Conservation (phyloP, 2,113 vertebrate species). For the Thermophis baileyi region DNA sequence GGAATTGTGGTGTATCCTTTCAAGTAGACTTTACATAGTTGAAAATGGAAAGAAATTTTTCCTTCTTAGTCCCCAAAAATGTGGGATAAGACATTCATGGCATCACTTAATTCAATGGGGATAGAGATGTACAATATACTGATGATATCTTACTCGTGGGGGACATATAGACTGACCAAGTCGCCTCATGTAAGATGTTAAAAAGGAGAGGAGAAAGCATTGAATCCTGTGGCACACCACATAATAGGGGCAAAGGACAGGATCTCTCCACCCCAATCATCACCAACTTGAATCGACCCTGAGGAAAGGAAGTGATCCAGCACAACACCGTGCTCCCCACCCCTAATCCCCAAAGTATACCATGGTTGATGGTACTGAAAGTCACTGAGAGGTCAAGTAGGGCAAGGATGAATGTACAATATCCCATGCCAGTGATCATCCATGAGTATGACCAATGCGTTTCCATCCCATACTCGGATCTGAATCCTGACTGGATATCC, state of each 20-base stretch:
- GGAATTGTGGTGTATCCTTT: background rate
- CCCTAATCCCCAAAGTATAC: background rate
- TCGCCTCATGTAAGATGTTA: background rate
- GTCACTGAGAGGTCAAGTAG: background rate
- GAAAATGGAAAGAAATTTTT: background rate
- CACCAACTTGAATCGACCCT: background rate
- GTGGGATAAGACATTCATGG: background rate
- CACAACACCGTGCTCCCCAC: background rate
- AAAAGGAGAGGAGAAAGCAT: background rate
- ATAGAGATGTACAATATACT: background rate
- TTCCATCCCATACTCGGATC: no score
- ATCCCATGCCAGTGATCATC: no score
- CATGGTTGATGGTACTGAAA: background rate
- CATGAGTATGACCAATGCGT: no score
- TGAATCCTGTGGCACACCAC: background rate
- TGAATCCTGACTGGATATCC: background rate
- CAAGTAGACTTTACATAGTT: background rate
- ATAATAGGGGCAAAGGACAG: background rate
- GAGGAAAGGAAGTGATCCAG: background rate
- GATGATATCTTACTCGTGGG: background rate
- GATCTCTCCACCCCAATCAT: background rate
- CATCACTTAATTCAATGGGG: background rate
- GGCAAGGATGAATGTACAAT: background rate
- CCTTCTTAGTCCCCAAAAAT: background rate
- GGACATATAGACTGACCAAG: background rate